phyloP scores from a whole-genome alignment of 2,888 invertebrate species.

The Tridacna crocea region DNA sequence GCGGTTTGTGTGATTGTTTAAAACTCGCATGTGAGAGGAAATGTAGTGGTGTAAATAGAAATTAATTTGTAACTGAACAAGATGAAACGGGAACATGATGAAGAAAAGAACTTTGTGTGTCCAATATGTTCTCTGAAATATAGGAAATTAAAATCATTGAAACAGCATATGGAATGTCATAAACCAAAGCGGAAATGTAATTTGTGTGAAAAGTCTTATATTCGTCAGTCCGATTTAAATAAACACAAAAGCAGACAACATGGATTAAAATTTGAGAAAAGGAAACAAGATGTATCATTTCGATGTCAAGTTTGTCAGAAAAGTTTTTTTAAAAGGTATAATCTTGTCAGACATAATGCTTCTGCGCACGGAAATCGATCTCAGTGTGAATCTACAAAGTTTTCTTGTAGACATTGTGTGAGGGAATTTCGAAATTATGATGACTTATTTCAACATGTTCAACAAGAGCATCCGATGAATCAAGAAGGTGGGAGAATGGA shows the following conservation, averaged over 20 bases:
- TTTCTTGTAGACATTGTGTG: conserved; percentile 24
- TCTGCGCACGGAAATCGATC: background rate
- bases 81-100: background rate
- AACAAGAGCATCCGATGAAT: conserved; percentile 27
- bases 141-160: conserved; percentile 14
- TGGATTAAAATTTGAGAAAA: background rate
- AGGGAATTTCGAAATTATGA: conserved; percentile 19
- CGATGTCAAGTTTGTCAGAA: conserved; percentile 24
- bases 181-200: conserved; percentile 19
- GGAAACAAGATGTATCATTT: background rate
- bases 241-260: conserved; percentile 1
- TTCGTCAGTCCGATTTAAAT: background rate
- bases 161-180: conserved; percentile 27
- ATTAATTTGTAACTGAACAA: no score
- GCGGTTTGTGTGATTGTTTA: background rate
- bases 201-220: conserved; percentile 12
- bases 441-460: conserved; percentile 23
- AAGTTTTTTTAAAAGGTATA: conserved; percentile 12
- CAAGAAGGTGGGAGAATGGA: conserved; percentile 25
- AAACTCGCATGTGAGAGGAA: background rate
- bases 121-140: conserved; percentile 17
- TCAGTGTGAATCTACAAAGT: background rate
- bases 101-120: background rate
- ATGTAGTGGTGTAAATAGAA: background rate
- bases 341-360: conserved; percentile 21